Base-by-base conservation (phyloP, 2,888 invertebrate genomes). In the Lathronympha strigana region DNA sequence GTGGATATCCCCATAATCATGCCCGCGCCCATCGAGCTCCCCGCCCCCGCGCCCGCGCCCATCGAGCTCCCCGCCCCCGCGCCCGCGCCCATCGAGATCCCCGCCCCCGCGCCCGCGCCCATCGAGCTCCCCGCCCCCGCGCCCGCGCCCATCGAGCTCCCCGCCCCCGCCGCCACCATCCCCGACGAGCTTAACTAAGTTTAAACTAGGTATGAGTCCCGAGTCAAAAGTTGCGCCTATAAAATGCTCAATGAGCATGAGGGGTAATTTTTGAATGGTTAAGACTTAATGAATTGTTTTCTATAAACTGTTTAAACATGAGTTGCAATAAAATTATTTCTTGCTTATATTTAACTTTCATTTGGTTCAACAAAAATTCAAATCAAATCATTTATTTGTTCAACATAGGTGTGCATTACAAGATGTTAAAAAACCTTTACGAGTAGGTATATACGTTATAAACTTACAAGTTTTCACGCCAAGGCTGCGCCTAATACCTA, bases 181-280 rank as follows among this genome's bases (percentile, higher is more conserved):
- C 5, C 9, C 47, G 80, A 78, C 21, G 68, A 54, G 50, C 79
- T 82, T 63, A 81, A 81, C 76, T 82, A 80, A 80, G 69, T 55
- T 47, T 38, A 31, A 49, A 23, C 19, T 55, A 45, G 36, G 28
- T 13, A 8, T 5, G 19, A 19, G 11, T 21, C 9, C 63, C 28
- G 47, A 50, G 51, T 43, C 15, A 31, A 47, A 43, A 40, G 21
- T 38, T 67, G 57, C 58, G 13, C 53, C 53, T 67, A 67, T 67
- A 67, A 67, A 67, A 17, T 58, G 67, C 40, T 53, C 15, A 25
- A 28, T 51, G 28, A 11, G 15, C 64, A 64, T 64, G 58, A 64
- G 58, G 43, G 33, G 45, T 58, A 36, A 45, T 53, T 60, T 58
- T 60, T 45, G 28, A n/a, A 60, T 15, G 36, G 15, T 60, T 53